phyloP scores from a whole-genome alignment of 2,113 vertebrate species.

The Cyprinodon variegatus region DNA sequence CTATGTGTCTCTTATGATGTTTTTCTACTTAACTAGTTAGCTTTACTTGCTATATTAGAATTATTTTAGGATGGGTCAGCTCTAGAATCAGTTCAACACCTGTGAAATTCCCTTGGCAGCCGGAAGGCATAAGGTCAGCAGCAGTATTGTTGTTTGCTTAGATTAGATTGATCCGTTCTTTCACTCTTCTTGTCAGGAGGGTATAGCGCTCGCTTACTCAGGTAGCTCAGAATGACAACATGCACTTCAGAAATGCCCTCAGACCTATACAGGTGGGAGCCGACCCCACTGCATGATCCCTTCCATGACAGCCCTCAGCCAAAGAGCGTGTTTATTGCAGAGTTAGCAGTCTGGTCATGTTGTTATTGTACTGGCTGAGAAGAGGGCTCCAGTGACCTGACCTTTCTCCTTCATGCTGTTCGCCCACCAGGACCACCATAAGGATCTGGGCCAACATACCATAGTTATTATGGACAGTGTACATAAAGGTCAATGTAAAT shows the following conservation, averaged over 20 bases:
- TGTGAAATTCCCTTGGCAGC: background rate
- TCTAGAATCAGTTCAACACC: background rate
- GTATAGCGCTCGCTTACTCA: background rate
- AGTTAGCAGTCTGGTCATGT: background rate
- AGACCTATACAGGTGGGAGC: background rate
- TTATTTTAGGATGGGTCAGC: no score
- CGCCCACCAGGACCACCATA: background rate
- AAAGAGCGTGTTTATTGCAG: background rate
- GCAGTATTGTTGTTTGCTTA: background rate
- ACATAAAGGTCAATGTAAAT: background rate
- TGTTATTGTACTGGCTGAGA: background rate
- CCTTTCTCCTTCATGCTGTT: background rate
- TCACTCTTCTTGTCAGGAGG: background rate
- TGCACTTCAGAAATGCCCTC: background rate
- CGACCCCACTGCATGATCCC: background rate
- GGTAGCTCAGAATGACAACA: background rate
- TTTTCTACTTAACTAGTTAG: background rate
- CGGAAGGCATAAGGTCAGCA: background rate
- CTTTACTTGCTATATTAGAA: background rate
- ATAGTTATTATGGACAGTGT: background rate
- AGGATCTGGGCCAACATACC: background rate
- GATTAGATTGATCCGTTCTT: background rate
- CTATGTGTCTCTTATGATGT: background rate
- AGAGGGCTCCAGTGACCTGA: background rate
- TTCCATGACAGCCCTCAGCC: background rate